These are phyloP conservation scores for Gadopsis marmoratus DNA, from an alignment of 2,797 vertebrate species.

Conservation along the genomic window DNA sequence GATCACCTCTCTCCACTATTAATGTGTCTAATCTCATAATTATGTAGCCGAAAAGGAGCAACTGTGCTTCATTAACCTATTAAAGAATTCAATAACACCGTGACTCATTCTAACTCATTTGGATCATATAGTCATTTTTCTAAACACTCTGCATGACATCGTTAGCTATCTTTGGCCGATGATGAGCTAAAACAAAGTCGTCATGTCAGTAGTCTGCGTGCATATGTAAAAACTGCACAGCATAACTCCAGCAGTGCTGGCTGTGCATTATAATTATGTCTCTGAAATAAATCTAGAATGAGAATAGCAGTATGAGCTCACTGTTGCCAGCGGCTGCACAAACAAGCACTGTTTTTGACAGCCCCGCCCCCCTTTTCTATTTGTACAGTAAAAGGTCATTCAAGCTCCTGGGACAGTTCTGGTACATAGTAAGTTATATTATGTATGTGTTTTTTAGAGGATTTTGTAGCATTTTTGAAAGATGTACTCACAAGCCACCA, in stretches of 20 bases:
- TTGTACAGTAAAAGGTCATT: constrained; percentile 46
- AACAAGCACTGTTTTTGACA: constrained; percentile 32
- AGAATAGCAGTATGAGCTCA: constrained; percentile 56
- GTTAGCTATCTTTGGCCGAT: constrained; percentile 23
- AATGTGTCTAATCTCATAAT: constrained; percentile 47
- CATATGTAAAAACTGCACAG: constrained; percentile 4
- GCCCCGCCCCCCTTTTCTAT: neutral
- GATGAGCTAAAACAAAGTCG: constrained; percentile 16
- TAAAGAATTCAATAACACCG: constrained; percentile 26
- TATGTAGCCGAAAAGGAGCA: constrained; percentile 9
- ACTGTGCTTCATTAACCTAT: constrained; percentile 35
- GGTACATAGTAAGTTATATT: constrained; percentile 10
- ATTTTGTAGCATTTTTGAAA: constrained; percentile 21
- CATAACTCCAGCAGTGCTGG: constrained; percentile 26
- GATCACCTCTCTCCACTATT: constrained; percentile 38
- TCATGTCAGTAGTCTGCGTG: constrained; percentile 7
- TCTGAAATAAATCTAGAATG: constrained; percentile 37
- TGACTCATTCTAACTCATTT: constrained; percentile 41
- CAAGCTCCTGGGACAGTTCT: constrained; percentile 37
- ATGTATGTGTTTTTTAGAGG: constrained; percentile 17
- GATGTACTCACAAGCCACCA: constrained; percentile 6
- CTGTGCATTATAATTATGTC: constrained; percentile 19
- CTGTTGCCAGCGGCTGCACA: constrained; percentile 37
- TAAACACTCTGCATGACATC: constrained; percentile 40
- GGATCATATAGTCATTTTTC: constrained; percentile 19